Base-by-base conservation (phyloP, 2,888 invertebrate species). In the Ormyrus labotus region DNA sequence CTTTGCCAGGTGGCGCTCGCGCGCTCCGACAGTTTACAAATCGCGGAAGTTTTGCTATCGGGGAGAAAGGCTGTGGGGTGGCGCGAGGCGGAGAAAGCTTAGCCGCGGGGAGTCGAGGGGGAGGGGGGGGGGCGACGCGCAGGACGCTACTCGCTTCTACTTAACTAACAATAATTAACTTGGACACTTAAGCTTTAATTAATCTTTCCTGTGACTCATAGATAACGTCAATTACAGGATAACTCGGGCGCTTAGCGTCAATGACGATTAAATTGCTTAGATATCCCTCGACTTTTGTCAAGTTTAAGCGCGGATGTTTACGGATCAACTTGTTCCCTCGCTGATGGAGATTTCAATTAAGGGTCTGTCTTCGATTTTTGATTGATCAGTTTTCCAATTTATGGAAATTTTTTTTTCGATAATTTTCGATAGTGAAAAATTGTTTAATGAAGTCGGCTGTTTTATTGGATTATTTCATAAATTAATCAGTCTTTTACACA, bases 1-100 rank as follows among this genome's bases (percentile, higher is more conserved):
- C 85, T 87, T 88, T 84, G 81, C 83, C 85, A 84, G 85, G 84
- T 86, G 80, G 84, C 83, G 85, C 84, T 84, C 81, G 73, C 76
- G 71, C 71, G 60, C 70, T 58, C 65, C 80, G 84, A 85, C 83
- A 81, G 83, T 83, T 84, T 83, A 84, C 84, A 84, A 85, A 85
- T 84, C 83, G 83, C 78, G 72, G 78, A 85, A 85, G 83, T 85
- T 85, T 82, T 74, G 81, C 77, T 74, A 34, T 34, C 34, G 34
- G 34, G 34, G 34, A 34, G 34, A 34, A 34, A 34, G 34, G 34
- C 34, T 34, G 34, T 34, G 45, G 19, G 75, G 34, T 45, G 47
- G 47, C 0, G 51, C 47, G 48, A 53, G 53, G 57, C 34, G 19
- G 48, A 50, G 72, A 73, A 73, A 68, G 72, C 72, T 61, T 60